phyloP scores from a whole-genome alignment of 2,113 vertebrate species.

The Ariopsis seemanni region DNA sequence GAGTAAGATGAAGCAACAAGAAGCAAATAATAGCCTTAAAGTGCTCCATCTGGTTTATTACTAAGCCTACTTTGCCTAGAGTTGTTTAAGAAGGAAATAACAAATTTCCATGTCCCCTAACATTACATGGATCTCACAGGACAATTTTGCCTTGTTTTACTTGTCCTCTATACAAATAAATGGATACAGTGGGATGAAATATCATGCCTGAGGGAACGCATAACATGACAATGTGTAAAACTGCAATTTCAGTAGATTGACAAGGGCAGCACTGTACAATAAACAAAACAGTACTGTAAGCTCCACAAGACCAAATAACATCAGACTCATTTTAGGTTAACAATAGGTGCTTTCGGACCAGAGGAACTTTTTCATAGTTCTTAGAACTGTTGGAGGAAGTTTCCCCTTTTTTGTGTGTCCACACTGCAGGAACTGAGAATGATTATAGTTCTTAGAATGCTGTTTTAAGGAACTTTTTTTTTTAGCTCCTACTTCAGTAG shows the following conservation, averaged over 20 bases:
- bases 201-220: background rate
- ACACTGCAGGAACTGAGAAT: no score
- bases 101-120: constrained; percentile 22
- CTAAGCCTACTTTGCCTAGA: constrained; percentile 22
- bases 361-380: no score
- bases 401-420: no score
- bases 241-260: background rate
- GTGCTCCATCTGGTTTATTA: constrained; percentile 23
- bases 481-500: no score
- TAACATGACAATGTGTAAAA: background rate
- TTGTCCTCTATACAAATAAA: background rate
- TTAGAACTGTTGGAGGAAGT: no score
- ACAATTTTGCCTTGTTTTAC: background rate
- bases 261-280: background rate
- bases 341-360: no score
- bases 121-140: background rate
- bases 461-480: no score
- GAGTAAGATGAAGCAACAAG: constrained; percentile 13
- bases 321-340: background rate
- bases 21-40: constrained; percentile 45
- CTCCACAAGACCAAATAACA: background rate
- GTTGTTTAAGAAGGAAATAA: constrained; percentile 49
- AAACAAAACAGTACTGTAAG: background rate
- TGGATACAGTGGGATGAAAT: background rate
- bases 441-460: no score